Conservation (phyloP, 2,797 vertebrate genomes). For the Syndactyla subalaris region DNA sequence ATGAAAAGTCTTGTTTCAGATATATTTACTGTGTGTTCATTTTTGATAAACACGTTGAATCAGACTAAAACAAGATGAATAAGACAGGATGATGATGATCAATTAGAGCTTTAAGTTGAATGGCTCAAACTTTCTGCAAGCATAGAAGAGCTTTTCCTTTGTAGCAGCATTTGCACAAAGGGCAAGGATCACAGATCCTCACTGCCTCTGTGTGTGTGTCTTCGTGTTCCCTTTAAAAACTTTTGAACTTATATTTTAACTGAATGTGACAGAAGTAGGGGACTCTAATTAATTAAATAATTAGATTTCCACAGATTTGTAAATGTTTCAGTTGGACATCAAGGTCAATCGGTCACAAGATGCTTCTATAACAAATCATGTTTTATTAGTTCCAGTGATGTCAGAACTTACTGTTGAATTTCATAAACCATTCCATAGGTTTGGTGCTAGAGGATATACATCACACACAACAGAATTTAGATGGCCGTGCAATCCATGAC, state of each 20-base stretch:
- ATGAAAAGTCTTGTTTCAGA: neutral
- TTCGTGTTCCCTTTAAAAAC: neutral
- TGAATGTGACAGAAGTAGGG: neutral
- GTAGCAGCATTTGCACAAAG: neutral
- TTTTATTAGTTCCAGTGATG: conserved; percentile 25
- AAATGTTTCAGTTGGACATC: neutral
- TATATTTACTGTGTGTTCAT: neutral
- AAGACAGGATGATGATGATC: neutral
- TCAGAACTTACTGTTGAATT: neutral
- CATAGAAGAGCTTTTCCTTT: neutral
- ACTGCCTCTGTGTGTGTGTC: neutral
- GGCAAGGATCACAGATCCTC: neutral
- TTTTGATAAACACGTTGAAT: neutral
- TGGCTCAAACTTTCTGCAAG: neutral
- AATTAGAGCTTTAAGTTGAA: neutral
- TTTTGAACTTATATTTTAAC: neutral
- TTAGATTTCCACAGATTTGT: conserved; percentile 31
- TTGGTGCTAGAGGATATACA: neutral
- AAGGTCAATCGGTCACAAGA: conserved; percentile 24
- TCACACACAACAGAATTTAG: neutral
- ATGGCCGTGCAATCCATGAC: neutral
- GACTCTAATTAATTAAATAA: conserved; percentile 45
- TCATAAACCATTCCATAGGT: neutral
- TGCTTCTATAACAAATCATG: neutral
- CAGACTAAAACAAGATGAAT: neutral